phyloP scores from a whole-genome alignment of 2,113 vertebrate genomes.

The Neogale vison region DNA sequence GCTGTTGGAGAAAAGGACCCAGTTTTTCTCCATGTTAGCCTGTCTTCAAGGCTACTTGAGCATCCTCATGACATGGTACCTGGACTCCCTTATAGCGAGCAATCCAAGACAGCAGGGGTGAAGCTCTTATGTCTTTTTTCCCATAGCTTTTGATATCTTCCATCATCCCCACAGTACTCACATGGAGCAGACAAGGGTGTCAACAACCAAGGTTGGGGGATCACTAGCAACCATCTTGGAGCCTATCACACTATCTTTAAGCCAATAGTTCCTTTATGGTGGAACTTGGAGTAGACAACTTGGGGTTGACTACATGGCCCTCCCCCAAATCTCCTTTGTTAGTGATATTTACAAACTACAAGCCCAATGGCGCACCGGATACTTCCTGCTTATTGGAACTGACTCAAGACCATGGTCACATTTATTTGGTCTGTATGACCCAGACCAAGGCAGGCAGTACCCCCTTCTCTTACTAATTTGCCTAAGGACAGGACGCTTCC shows the following conservation, averaged over 20 bases:
- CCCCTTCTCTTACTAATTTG: not conserved
- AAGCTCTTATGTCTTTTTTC: not conserved
- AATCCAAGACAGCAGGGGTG: not conserved
- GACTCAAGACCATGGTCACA: not conserved
- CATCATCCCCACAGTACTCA: not conserved
- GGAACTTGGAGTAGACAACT: not conserved
- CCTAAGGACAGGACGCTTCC: not conserved
- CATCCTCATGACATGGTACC: not conserved
- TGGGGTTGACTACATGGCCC: not conserved
- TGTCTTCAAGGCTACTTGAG: not conserved
- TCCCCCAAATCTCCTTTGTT: not conserved
- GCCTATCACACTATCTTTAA: not conserved
- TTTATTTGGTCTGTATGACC: not conserved
- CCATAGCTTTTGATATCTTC: not conserved
- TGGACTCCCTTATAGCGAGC: not conserved
- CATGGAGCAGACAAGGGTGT: not conserved
- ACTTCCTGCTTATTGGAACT: not conserved
- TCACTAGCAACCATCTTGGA: accelerated
- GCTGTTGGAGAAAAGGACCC: not conserved
- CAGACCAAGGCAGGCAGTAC: not conserved
- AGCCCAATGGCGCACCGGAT: not conserved
- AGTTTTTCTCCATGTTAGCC: not conserved
- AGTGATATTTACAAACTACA: not conserved
- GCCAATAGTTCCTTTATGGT: not conserved
- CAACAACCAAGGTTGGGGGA: not conserved